Percentiles rank a stretch among this genome's conserved stretches.
Conservation (phyloP, 2,888 invertebrate species). For the Dryobota labecula region DNA sequence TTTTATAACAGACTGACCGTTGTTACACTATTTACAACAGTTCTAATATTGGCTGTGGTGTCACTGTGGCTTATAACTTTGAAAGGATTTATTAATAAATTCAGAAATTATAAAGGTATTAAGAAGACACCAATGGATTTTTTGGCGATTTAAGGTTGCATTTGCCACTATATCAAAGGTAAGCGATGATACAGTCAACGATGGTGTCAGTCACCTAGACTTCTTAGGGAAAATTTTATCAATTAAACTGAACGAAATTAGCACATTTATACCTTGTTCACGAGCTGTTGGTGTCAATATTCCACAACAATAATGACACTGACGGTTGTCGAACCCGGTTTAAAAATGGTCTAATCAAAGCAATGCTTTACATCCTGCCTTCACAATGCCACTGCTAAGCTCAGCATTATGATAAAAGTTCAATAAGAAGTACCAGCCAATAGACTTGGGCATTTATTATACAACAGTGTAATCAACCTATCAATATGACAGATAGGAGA, state of each 20-base stretch:
- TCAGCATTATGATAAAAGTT: background rate
- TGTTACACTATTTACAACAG: constrained; percentile 8
- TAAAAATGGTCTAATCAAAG: background rate
- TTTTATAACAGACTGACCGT: constrained; percentile 24
- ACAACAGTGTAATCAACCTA: constrained; percentile 10
- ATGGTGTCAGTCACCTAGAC: background rate
- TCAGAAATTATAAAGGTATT: background rate
- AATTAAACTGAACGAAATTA: no score
- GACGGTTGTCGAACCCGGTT: no score
- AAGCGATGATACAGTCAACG: background rate
- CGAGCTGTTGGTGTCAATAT: no score
- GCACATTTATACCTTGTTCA: no score
- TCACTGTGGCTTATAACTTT: background rate
- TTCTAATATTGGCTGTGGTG: constrained; percentile 5
- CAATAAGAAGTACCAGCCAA: background rate
- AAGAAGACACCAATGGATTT: background rate
- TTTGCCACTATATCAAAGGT: background rate
- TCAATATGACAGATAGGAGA: constrained; percentile 14
- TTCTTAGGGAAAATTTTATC: background rate
- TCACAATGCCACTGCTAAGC: background rate
- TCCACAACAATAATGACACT: no score
- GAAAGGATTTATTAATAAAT: constrained; percentile 1
- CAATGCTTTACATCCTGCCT: background rate
- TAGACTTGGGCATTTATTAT: constrained; percentile 3
- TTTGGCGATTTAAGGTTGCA: no score